These are phyloP conservation scores for Noctua comes DNA, from an alignment of 2,888 invertebrate species.

Conservation along the genomic window DNA sequence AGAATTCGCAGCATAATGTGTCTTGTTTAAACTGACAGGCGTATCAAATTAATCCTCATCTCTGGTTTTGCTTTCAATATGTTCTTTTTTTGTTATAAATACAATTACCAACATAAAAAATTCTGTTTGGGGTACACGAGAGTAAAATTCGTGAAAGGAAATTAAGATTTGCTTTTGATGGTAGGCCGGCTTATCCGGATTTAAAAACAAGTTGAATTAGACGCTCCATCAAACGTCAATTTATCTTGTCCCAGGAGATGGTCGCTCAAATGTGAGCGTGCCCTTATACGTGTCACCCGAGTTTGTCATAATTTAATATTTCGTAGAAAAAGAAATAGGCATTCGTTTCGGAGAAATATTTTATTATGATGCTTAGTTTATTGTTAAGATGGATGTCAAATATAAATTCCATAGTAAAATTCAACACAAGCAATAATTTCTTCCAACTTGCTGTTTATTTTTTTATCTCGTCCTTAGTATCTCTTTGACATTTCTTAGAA, in stretches of 20 bases:
- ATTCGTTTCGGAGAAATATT: conserved; percentile 15
- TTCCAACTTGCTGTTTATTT: not conserved
- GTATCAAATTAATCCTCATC: conserved; percentile 15
- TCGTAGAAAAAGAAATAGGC: conserved; percentile 6
- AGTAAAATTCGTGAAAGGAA: conserved; percentile 29
- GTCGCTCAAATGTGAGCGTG: conserved; percentile 15
- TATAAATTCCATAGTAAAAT: conserved; percentile 9
- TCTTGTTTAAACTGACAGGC: conserved; percentile 1
- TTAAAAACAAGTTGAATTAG: conserved; percentile 51
- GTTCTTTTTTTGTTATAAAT: conserved; percentile 1
- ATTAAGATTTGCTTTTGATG: conserved; percentile 47
- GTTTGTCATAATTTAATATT: conserved; percentile 16
- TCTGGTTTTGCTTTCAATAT: not conserved
- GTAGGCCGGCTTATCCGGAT: conserved; percentile 44
- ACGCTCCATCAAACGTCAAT: conserved; percentile 49
- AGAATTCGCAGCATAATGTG: conserved; percentile 11
- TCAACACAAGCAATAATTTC: not conserved
- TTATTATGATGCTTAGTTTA: not conserved
- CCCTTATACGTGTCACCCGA: conserved; percentile 1
- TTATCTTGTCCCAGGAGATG: conserved; percentile 37
- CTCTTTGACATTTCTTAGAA: not conserved
- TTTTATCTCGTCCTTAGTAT: not conserved
- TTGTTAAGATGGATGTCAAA: conserved; percentile 2
- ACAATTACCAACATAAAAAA: conserved; percentile 6
- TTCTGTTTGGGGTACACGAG: conserved; percentile 23